Evolutionary conservation across 92 coral and sea anemone species (phyloP).

Genomic region (Siderastrea radians): DNA sequence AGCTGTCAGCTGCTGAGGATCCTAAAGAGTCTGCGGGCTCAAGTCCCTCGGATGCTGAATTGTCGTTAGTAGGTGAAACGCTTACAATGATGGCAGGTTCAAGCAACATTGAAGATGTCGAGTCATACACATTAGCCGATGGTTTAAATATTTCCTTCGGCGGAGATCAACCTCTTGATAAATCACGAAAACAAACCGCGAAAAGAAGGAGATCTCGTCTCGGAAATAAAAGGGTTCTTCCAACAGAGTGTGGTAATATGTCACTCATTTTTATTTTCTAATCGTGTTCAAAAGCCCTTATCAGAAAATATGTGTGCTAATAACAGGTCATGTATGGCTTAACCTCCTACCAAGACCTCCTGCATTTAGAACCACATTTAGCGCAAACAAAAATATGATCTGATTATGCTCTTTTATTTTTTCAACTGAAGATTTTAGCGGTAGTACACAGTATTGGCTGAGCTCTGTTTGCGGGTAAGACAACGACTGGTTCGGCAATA

Average conservation of each 20-base stretch:
- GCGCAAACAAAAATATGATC: too few relatives aligned
- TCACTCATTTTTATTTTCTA: not conserved
- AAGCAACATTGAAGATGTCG: not conserved
- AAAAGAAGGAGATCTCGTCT: not conserved
- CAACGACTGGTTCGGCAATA: too few relatives aligned
- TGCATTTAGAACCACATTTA: too few relatives aligned
- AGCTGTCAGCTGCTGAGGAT: not conserved
- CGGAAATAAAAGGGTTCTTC: not conserved
- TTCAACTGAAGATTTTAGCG: too few relatives aligned
- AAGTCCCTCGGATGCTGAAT: not conserved
- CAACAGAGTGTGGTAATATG: slow-evolving; percentile 1
- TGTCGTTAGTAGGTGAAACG: not conserved
- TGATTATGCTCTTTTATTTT: too few relatives aligned
- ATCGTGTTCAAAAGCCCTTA: too few relatives aligned
- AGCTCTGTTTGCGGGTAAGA: too few relatives aligned
- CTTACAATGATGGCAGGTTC: not conserved
- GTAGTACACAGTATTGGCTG: too few relatives aligned
- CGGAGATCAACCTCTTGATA: not conserved
- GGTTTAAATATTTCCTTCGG: not conserved
- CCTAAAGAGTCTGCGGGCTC: not conserved
- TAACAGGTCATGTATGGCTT: too few relatives aligned
- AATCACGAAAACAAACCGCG: not conserved
- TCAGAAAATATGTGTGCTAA: too few relatives aligned
- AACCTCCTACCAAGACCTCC: too few relatives aligned
- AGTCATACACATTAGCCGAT: not conserved